A percentile compares a stretch with the other conserved stretches of the same genome.
Evolutionary conservation across 2,113 vertebrate genomes (phyloP).

Genomic region (Cepphus grylle): DNA sequence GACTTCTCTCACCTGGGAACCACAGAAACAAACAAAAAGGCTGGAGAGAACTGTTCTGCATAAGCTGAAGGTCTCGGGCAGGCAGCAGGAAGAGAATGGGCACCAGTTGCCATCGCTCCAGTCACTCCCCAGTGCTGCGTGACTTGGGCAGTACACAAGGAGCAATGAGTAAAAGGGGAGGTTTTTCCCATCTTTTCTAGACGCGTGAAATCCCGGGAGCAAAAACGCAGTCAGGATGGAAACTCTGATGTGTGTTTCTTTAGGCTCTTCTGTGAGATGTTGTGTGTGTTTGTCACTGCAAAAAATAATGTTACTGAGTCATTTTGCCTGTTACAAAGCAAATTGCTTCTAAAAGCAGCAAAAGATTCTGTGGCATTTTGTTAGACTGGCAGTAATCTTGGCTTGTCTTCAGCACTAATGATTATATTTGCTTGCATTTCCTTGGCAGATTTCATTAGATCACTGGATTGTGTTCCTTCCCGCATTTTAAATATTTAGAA

Average conservation of each 20-base stretch:
- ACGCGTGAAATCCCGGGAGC: neutral
- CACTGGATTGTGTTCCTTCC: neutral
- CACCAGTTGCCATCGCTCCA: neutral
- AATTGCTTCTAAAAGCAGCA: neutral
- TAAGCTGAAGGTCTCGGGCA: neutral
- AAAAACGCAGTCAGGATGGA: neutral
- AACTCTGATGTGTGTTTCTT: neutral
- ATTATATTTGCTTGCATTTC: slow-evolving; percentile 28
- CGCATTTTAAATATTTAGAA: neutral
- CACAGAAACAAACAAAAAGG: neutral
- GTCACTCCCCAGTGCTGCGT: neutral
- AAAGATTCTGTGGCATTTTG: neutral
- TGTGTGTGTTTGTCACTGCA: neutral
- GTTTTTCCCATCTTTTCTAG: neutral
- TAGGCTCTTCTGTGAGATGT: neutral
- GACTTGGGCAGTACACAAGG: neutral
- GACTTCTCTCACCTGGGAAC: neutral
- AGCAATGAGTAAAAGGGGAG: neutral
- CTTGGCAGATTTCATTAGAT: slow-evolving; percentile 2
- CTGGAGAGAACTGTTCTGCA: neutral
- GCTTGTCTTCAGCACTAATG: slow-evolving; percentile 12
- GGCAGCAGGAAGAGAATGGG: neutral
- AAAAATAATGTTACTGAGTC: neutral
- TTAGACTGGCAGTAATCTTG: neutral
- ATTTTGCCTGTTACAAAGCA: neutral